Percentiles rank a stretch among this genome's conserved stretches.
Conservation (phyloP, 92 coral and sea anemone species). For the Epizoanthus illoricatus region DNA sequence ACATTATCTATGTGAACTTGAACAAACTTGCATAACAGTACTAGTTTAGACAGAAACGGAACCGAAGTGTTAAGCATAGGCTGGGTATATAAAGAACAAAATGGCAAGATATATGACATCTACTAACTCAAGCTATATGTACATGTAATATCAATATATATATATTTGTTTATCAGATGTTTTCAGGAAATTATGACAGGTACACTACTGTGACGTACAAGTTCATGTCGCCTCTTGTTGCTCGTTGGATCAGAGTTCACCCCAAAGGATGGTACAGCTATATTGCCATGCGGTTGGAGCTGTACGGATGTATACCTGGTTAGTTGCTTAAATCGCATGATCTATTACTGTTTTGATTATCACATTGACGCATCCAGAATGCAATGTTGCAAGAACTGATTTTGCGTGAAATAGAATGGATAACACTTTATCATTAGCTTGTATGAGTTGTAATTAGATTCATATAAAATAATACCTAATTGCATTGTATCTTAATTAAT, state of each 20-base stretch:
- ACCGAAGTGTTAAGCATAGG: too few relatives aligned
- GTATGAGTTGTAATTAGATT: too few relatives aligned
- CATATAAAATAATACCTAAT: too few relatives aligned
- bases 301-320: slow-evolving; percentile 39
- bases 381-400: too few relatives aligned
- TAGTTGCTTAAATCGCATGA: neutral
- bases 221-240: slow-evolving; percentile 28
- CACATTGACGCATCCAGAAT: neutral
- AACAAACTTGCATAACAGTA: too few relatives aligned
- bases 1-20: too few relatives aligned
- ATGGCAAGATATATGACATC: too few relatives aligned
- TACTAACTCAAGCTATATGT: neutral
- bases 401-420: too few relatives aligned
- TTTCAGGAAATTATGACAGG: slow-evolving; percentile 26
- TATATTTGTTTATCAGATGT: slow-evolving; percentile 9
- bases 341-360: neutral
- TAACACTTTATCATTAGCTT: too few relatives aligned
- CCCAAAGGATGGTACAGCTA: slow-evolving; percentile 38
- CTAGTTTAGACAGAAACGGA: too few relatives aligned
- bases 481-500: too few relatives aligned
- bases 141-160: neutral
- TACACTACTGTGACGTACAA: slow-evolving; percentile 37
- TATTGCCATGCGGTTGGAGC: slow-evolving; percentile 24
- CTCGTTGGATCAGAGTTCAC: slow-evolving; percentile 21
- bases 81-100: too few relatives aligned